Evolutionary conservation across 1,140 invertebrate genomes (phyloP).

Genomic region (Potamilus streckersoni): DNA sequence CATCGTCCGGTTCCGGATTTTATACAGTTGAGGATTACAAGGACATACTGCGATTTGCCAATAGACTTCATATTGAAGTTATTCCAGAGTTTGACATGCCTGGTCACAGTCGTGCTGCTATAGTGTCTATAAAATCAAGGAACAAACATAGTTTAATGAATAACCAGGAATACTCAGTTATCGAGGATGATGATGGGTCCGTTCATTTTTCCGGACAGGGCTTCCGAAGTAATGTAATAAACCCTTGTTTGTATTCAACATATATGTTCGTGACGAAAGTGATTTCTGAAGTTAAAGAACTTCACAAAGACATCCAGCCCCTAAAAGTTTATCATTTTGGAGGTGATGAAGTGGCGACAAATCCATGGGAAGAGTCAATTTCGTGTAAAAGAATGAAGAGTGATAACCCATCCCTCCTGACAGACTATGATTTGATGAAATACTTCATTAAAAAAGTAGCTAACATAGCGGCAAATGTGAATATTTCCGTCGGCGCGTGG

Average conservation of each 20-base stretch:
- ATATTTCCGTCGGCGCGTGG: conserved; percentile 53
- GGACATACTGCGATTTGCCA: conserved; percentile 51
- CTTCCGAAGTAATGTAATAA: conserved; percentile 55
- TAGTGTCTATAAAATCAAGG: conserved; percentile 50
- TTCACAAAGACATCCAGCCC: conserved; percentile 45
- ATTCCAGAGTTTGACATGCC: conserved; percentile 66
- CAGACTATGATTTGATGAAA: conserved; percentile 35
- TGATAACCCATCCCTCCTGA: background rate
- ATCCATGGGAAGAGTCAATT: conserved; percentile 51
- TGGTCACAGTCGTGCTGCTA: conserved; percentile 58
- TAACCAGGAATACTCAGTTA: conserved; percentile 35
- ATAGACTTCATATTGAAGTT: conserved; percentile 48
- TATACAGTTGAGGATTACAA: conserved; percentile 50
- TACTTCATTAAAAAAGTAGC: conserved; percentile 40
- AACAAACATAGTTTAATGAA: background rate
- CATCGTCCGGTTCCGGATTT: conserved; percentile 44
- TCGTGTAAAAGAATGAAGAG: conserved; percentile 34
- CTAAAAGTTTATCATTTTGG: conserved; percentile 58
- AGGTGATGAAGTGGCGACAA: conserved; percentile 60
- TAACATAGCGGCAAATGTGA: conserved; percentile 29
- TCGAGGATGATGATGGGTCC: conserved; percentile 33
- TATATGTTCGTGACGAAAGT: conserved; percentile 44
- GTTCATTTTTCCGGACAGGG: conserved; percentile 41
- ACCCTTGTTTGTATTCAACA: conserved; percentile 57
- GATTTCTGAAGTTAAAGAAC: conserved; percentile 33